A percentile compares a stretch with the other conserved stretches of the same genome.
Conservation (phyloP, 1,140 invertebrate species). For the Drosophila navojoa region DNA sequence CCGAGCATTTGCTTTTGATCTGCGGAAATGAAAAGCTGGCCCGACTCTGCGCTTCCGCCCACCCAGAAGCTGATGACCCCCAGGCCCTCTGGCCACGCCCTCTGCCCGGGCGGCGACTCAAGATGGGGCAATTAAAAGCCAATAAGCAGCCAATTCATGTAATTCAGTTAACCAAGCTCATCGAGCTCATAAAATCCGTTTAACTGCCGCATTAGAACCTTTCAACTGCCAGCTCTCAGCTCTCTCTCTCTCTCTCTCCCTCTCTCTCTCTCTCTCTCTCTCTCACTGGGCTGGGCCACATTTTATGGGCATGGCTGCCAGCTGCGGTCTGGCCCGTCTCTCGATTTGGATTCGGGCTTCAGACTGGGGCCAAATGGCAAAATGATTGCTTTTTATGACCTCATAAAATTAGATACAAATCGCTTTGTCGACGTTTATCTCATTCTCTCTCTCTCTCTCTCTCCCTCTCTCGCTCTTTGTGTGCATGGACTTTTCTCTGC, state of each 20-base stretch:
- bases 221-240: slow-evolving; percentile 38
- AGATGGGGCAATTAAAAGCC: slow-evolving; percentile 70
- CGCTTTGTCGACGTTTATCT: slow-evolving; percentile 78
- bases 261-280: slow-evolving; percentile 30
- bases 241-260: too few relatives aligned
- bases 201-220: slow-evolving; percentile 71
- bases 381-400: slow-evolving; percentile 83
- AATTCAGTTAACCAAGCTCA: slow-evolving; percentile 69
- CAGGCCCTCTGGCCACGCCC: slow-evolving; percentile 17
- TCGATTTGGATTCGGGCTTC: slow-evolving; percentile 2
- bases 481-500: not conserved
- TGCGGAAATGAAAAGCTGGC: slow-evolving; percentile 57
- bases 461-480: slow-evolving; percentile 2
- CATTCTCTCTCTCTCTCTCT: slow-evolving; percentile 13
- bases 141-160: slow-evolving; percentile 79
- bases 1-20: slow-evolving; percentile 39
- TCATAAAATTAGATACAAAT: slow-evolving; percentile 84
- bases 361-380: slow-evolving; percentile 60
- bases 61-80: slow-evolving; percentile 19
- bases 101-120: not conserved
- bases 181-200: slow-evolving; percentile 70
- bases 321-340: slow-evolving; percentile 56
- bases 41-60: slow-evolving; percentile 46
- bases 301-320: slow-evolving; percentile 68
- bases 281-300: slow-evolving; percentile 38